Percentiles rank a stretch among this genome's conserved stretches.
Conservation (phyloP, 2,113 vertebrate genomes). For the Pseudorasbora parva region DNA sequence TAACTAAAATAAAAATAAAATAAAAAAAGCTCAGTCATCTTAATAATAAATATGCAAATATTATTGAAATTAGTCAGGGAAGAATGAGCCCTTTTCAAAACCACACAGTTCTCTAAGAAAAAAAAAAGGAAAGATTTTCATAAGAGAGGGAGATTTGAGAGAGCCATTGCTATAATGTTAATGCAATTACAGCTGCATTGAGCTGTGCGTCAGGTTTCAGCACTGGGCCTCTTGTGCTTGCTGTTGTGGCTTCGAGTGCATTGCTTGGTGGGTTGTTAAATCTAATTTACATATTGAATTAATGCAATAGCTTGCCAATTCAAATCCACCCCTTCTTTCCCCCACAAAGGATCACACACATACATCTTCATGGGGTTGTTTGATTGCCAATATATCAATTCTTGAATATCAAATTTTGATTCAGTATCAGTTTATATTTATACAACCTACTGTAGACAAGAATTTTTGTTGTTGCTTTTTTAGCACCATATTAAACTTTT, state of each 20-base stretch:
- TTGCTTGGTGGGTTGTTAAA: constrained; percentile 2
- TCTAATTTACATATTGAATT: constrained; percentile 41
- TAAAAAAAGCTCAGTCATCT: constrained; percentile 48
- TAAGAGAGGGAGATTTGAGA: constrained; percentile 49
- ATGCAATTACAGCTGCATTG: constrained; percentile 74
- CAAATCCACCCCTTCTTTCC: too few relatives aligned
- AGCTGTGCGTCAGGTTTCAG: constrained; percentile 32
- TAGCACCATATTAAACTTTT: too few relatives aligned
- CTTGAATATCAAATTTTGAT: too few relatives aligned
- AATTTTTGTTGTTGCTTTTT: too few relatives aligned
- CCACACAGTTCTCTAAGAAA: neutral
- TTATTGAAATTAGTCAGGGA: constrained; percentile 28
- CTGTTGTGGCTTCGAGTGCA: neutral
- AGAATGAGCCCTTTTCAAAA: constrained; percentile 32
- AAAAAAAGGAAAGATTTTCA: constrained; percentile 30
- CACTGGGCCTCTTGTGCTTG: neutral
- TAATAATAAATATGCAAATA: constrained; percentile 62
- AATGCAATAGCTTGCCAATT: neutral
- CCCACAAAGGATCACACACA: too few relatives aligned
- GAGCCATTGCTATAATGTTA: constrained; percentile 70
- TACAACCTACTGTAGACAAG: too few relatives aligned
- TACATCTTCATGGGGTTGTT: too few relatives aligned
- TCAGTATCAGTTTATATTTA: too few relatives aligned
- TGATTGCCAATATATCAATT: too few relatives aligned
- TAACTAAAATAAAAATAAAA: too few relatives aligned